Base-by-base conservation (phyloP, 2,797 vertebrate species). In the Labeo calbasu region DNA sequence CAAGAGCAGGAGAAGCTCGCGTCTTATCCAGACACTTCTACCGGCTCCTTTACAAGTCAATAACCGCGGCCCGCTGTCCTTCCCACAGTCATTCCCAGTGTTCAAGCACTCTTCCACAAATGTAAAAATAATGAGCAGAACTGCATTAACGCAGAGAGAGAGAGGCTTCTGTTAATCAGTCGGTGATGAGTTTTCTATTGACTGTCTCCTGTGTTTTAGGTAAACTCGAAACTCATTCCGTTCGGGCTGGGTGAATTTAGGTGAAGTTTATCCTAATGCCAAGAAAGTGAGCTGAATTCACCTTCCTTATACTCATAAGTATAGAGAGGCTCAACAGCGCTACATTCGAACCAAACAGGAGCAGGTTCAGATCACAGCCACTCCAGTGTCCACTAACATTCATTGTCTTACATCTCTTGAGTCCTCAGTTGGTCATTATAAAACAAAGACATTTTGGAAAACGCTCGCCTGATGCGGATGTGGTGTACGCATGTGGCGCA, bases 1-100 rank as follows among this genome's bases (percentile, higher is more conserved):
- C 92, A 93, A 92, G 92, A 93, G 91, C 92, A 88, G 86, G 91
- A 93, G 92, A 87, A 88, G 87, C 93, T 94, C 79, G 86, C 91
- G 92, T 94, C 92, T 94, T 93, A 92, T 94, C 92, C 95, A 95
- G 92, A 91, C 91, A 94, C 93, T 90, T 93, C 93, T 94, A 92
- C 89, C 82, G 46, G 88, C 92, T 90, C 89, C 94, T 96, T 96
- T 94, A 94, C 92, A 90, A 92, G 88, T 93, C 93, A 96, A 94
- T 94, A 93, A 93, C 93, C 92, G 83, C 81, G 80, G 87, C 90
- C 92, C 80, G 84, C 23, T 92, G 94, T 94, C 91, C 90, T 94
- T 92, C 92, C 79, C 88, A 86, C 91, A 92, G 92, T 89, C 92
- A 65, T 90, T 92, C 92, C 90, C 71, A 69, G 32, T 57, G 69